A percentile compares a stretch with the other conserved stretches of the same genome.
These are phyloP conservation scores for Dascillus cervinus DNA, from an alignment of 2,888 invertebrate species.

Conservation along the genomic window DNA sequence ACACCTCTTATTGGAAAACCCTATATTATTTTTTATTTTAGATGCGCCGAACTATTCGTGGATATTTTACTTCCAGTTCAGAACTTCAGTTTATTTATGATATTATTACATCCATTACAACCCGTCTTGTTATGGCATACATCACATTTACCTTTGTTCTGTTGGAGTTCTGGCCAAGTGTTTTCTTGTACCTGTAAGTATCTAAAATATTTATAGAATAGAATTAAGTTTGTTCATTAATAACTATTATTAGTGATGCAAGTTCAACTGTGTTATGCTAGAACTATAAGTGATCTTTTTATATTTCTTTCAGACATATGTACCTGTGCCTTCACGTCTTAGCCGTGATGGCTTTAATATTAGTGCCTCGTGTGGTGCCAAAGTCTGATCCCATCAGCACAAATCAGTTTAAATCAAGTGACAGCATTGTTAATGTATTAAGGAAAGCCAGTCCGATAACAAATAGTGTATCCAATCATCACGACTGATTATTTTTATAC, in stretches of 20 bases:
- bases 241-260: no score
- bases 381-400: conserved; percentile 22
- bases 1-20: no score
- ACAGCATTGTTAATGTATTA: conserved; percentile 32
- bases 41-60: conserved; percentile 73
- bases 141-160: conserved; percentile 87
- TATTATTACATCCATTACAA: conserved; percentile 68
- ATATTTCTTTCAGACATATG: conserved; percentile 33
- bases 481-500: conserved; percentile 29
- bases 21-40: no score
- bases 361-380: conserved; percentile 36
- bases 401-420: conserved; percentile 22
- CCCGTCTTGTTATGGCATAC: conserved; percentile 81
- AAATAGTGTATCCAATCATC: conserved; percentile 31
- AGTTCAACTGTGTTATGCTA: not conserved
- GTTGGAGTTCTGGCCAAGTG: conserved; percentile 72
- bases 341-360: conserved; percentile 31
- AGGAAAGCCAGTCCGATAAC: conserved; percentile 35
- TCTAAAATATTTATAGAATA: conserved; percentile 2
- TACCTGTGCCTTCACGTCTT: conserved; percentile 42
- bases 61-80: conserved; percentile 64
- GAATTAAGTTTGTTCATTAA: no score
- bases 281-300: not conserved
- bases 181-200: conserved; percentile 72
- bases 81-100: conserved; percentile 73